Evolutionary conservation across 2,113 vertebrate species (phyloP), one percentile per base, ranked within the genome.

Genomic region (Pholis gunnellus): DNA sequence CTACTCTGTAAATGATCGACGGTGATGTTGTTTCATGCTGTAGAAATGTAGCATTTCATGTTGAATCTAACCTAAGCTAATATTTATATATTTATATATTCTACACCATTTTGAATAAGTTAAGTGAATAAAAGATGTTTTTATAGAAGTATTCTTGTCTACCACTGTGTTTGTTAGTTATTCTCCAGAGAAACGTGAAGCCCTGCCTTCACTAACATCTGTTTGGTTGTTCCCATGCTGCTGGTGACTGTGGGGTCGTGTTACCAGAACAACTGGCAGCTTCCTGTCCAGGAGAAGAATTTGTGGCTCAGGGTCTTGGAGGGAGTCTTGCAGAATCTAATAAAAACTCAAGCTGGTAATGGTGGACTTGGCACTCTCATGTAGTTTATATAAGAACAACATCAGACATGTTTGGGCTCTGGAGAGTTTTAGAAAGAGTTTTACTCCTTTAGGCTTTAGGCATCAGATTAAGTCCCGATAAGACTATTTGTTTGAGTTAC

Each of bases 61-160:
- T 81, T 54, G 22, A 72, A 15, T 67, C 3, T 44, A 27, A 14
- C 27, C 6, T 17, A 29, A 63, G 1, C 1, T 34, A 5, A 25
- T 85, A 90, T 90, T 83, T 86, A 66, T 86, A 29, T 57, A 0
- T 77, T 2, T 84, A 27, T 27, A 5, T 57, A 57, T 31, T 72
- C 42, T 65, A 36, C 42, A 46, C 15, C 7, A 22, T 75, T 81
- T 46, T 73, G 14, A 67, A 84, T 77, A 70, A 84, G 27, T 15
- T 74, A 34, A 70, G 18, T 69, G n/a, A 80, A 92, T 92, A 82
- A 91, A 91, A 87, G 6, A 14, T 34, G 46, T 72, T 86, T 83
- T 78, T 82, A 54, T n/a, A 40, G 1, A 61, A 72, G 17, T 31
- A 22, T 13, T 64, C 68, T 63, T 72, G 13, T 40, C 36, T 31